Evolutionary conservation across 2,113 vertebrate species (phyloP), one percentile per base, ranked within the genome.

Genomic region (Cyprinodon brontotheroides): DNA sequence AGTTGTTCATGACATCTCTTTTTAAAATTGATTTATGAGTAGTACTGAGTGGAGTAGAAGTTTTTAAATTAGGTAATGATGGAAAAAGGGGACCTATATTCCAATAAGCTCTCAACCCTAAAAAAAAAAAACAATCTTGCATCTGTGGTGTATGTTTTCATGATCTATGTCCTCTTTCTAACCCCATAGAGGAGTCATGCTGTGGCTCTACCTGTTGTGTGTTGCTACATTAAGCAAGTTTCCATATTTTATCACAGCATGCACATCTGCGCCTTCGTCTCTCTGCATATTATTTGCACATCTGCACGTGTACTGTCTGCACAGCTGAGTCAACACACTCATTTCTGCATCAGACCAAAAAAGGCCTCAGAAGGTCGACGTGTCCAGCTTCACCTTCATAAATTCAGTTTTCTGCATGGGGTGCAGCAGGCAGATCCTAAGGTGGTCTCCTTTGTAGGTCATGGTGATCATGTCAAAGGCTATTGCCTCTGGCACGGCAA

Each of bases 401-500:
- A 99, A 97, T 38, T 90, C 61, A 4, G 90, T 92, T 87, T 94
- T 95, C 92, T 98, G 97, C 0, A 78, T 89, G 1, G 97, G 98
- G 75, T 95, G 94, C 83, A 99, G 94, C 86, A 98, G 74, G 79
- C 98, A 99, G 90, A 96, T 94, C 83, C 95, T 93, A 74, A 98
- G 82, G 22, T 90, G 73, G 22, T 92, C 94, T 81, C 96, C 97
- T 89, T 93, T 96, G 89, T 98, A 97, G 81, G 98, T 91, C 91
- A 95, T 94, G 0, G 91, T 90, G 89, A 98, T 94, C 94, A 98
- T 93, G 89, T 98, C 96, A 86, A 98, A 99, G 70, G 95, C 97
- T 8, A 99, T 86, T 3, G 95, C 95, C 92, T 99, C 98, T 3
- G 97, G 97, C 85, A 96, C 91, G 63, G 98, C 97, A 83, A 99